These are phyloP conservation scores for Nerophis ophidion DNA, from an alignment of 2,113 vertebrate genomes.

Conservation along the genomic window DNA sequence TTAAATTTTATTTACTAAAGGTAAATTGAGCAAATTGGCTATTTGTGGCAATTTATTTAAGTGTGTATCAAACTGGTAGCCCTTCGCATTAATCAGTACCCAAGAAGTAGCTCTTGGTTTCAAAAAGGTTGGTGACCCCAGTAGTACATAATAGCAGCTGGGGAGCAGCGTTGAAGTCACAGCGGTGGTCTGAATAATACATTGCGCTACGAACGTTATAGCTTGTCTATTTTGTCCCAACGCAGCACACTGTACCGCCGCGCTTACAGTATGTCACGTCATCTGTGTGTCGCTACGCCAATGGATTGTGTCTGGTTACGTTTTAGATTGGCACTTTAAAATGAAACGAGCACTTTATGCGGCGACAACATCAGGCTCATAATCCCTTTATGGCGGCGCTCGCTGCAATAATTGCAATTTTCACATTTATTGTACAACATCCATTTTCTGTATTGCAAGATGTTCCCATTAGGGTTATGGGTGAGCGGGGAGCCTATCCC, in stretches of 20 bases:
- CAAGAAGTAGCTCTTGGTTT: no score
- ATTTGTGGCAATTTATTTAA: no score
- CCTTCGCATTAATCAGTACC: no score
- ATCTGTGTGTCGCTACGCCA: neutral
- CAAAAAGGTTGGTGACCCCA: no score
- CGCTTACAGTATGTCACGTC: neutral
- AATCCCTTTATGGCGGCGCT: neutral
- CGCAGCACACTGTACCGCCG: slow-evolving; percentile 23
- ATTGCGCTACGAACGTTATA: slow-evolving; percentile 53
- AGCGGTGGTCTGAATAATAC: slow-evolving; percentile 55
- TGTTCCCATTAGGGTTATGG: no score
- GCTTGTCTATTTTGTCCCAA: slow-evolving; percentile 51
- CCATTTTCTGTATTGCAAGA: neutral
- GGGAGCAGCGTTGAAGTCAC: slow-evolving; percentile 51
- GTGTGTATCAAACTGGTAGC: no score
- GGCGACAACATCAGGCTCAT: neutral
- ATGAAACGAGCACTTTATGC: neutral
- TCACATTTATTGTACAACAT: neutral
- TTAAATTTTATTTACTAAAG: no score
- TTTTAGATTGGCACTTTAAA: neutral
- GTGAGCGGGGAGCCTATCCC: no score
- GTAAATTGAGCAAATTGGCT: no score
- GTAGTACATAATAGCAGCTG: slow-evolving; percentile 50
- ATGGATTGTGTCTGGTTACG: neutral
- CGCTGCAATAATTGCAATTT: neutral